phyloP scores from a whole-genome alignment of 2,797 vertebrate species.

The Crocidura indochinensis region DNA sequence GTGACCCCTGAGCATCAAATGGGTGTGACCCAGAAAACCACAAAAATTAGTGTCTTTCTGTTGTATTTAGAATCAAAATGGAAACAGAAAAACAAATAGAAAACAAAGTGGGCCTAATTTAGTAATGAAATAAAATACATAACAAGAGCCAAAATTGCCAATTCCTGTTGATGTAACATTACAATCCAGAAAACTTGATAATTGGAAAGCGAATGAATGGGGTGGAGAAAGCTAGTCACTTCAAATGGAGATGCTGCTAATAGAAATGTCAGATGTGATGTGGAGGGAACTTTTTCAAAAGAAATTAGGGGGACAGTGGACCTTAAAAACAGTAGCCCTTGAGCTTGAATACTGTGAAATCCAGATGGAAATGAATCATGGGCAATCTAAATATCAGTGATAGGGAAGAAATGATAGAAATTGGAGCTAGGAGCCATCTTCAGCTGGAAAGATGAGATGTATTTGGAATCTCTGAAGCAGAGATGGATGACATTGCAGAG shows the following conservation, averaged over 20 bases:
- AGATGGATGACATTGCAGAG: too few species aligned
- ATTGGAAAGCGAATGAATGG: conserved; percentile 32
- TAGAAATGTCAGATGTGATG: not conserved
- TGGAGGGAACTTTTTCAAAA: not conserved
- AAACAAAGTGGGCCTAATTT: not conserved
- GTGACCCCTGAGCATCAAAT: too few species aligned
- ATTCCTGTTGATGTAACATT: not conserved
- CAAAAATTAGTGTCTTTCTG: not conserved
- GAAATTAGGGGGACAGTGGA: not conserved
- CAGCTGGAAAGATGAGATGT: not conserved
- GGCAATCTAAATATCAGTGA: conserved; percentile 9
- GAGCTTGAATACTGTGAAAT: conserved; percentile 40
- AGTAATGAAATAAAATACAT: conserved; percentile 3
- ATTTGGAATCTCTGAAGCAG: not conserved
- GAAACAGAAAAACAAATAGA: conserved; percentile 13
- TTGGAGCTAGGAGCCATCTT: not conserved
- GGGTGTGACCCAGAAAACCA: too few species aligned
- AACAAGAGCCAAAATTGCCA: not conserved
- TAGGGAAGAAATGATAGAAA: not conserved
- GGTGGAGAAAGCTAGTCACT: not conserved
- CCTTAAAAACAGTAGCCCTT: conserved; percentile 15
- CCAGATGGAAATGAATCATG: conserved; percentile 2
- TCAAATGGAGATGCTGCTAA: conserved; percentile 13
- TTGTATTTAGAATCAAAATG: not conserved
- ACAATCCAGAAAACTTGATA: not conserved